These are phyloP conservation scores for Pteropus rufus DNA, from an alignment of 2,797 vertebrate species.

Conservation along the genomic window DNA sequence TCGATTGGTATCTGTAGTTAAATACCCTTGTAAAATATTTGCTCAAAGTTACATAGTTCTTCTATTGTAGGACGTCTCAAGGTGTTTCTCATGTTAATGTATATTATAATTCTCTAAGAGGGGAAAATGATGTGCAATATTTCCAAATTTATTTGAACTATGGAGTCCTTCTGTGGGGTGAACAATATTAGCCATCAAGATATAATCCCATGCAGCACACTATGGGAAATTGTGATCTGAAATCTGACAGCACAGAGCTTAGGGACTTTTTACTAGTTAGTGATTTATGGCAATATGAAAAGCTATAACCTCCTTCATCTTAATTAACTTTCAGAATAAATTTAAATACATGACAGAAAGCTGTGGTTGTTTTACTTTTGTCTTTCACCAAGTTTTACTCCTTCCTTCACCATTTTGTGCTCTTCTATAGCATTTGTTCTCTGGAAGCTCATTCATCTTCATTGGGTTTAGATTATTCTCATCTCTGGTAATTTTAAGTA, in stretches of 20 bases:
- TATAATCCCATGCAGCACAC: neutral
- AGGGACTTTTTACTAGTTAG: neutral
- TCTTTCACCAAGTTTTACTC: neutral
- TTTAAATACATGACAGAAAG: neutral
- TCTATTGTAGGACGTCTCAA: neutral
- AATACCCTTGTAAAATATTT: neutral
- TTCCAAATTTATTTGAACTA: neutral
- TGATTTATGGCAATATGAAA: neutral
- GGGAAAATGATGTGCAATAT: neutral
- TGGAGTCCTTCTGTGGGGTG: neutral
- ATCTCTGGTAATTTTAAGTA: neutral
- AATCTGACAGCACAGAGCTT: neutral
- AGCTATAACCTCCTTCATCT: neutral
- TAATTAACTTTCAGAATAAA: conserved; percentile 11
- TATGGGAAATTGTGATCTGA: neutral
- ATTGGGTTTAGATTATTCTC: neutral
- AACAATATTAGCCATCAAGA: neutral
- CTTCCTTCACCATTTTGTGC: neutral
- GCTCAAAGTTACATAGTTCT: neutral
- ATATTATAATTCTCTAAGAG: neutral
- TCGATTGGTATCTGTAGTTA: neutral
- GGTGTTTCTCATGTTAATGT: neutral
- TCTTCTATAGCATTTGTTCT: neutral
- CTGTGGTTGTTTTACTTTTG: neutral
- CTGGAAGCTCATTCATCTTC: neutral